Percentiles rank a stretch among this genome's conserved stretches.
Conservation (phyloP, 1,140 invertebrate species). For the Harlomillsia oculata region DNA sequence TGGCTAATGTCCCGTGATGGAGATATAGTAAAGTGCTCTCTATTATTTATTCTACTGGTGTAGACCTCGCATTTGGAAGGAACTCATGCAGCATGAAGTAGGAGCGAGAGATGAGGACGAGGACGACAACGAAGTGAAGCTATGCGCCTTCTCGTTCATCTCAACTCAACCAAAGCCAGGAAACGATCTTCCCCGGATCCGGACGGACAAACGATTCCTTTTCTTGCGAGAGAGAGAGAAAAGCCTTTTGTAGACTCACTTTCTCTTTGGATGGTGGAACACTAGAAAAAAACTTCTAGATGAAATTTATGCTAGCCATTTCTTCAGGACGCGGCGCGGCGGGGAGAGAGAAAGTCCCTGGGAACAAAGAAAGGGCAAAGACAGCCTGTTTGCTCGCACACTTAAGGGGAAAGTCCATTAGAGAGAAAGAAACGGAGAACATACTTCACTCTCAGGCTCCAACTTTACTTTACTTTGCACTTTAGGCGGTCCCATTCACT, state of each 20-base stretch:
- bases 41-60: conserved; percentile 33
- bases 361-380: not conserved
- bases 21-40: conserved; percentile 29
- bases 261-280: too few relatives aligned
- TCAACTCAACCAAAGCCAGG: too few relatives aligned
- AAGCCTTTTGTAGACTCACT: too few relatives aligned
- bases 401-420: conserved; percentile 36
- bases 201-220: too few relatives aligned
- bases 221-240: too few relatives aligned
- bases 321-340: too few relatives aligned
- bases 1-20: conserved; percentile 34
- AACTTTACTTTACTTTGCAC: conserved; percentile 7
- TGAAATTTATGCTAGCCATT: conserved; percentile 34
- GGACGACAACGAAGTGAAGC: not conserved
- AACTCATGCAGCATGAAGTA: not conserved
- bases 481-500: conserved; percentile 23
- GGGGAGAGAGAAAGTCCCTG: conserved; percentile 4
- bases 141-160: too few relatives aligned
- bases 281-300: too few relatives aligned
- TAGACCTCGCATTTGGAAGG: conserved; percentile 16
- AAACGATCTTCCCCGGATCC: too few relatives aligned
- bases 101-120: not conserved
- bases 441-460: conserved; percentile 26
- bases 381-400: conserved; percentile 1
- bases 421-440: conserved; percentile 34